Percentiles rank a stretch among this genome's conserved stretches.
phyloP scores from a whole-genome alignment of 1,140 invertebrate genomes.

The Idris sp. region DNA sequence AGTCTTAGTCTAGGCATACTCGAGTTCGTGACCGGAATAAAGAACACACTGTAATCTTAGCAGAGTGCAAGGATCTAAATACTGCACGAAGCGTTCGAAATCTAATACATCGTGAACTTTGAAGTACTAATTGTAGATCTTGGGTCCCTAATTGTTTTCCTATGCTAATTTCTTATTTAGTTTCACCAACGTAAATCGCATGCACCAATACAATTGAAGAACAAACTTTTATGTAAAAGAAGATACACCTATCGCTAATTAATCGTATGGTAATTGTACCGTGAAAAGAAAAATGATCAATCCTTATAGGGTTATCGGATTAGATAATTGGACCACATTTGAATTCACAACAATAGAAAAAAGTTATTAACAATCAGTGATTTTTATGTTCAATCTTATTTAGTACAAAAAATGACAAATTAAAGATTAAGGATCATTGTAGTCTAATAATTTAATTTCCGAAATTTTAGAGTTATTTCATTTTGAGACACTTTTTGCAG shows the following conservation, averaged over 20 bases:
- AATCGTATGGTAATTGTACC: slow-evolving; percentile 20
- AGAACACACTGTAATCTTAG: slow-evolving; percentile 53
- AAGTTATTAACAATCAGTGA: too few species aligned
- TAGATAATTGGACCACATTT: too few species aligned
- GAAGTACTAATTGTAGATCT: slow-evolving; percentile 56
- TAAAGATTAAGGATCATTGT: too few species aligned
- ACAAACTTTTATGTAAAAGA: slow-evolving; percentile 5
- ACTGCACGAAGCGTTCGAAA: slow-evolving; percentile 40
- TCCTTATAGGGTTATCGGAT: too few species aligned
- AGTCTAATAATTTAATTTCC: too few species aligned
- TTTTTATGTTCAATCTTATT: too few species aligned
- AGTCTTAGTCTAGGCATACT: slow-evolving; percentile 57
- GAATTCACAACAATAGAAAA: too few species aligned
- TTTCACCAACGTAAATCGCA: slow-evolving; percentile 14
- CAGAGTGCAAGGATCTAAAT: slow-evolving; percentile 52
- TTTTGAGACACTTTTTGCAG: too few species aligned
- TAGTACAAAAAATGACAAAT: too few species aligned
- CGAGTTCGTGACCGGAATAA: slow-evolving; percentile 67
- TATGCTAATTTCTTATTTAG: slow-evolving; percentile 53
- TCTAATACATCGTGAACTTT: slow-evolving; percentile 40
- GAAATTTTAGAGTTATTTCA: too few species aligned
- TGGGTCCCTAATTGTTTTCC: slow-evolving; percentile 47
- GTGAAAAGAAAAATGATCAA: too few species aligned
- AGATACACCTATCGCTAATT: slow-evolving; percentile 22
- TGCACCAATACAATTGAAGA: slow-evolving; percentile 8